Percentiles rank a stretch among this genome's conserved stretches.
Evolutionary conservation across 2,113 vertebrate species (phyloP).

Genomic region (Chroicocephalus ridibundus): DNA sequence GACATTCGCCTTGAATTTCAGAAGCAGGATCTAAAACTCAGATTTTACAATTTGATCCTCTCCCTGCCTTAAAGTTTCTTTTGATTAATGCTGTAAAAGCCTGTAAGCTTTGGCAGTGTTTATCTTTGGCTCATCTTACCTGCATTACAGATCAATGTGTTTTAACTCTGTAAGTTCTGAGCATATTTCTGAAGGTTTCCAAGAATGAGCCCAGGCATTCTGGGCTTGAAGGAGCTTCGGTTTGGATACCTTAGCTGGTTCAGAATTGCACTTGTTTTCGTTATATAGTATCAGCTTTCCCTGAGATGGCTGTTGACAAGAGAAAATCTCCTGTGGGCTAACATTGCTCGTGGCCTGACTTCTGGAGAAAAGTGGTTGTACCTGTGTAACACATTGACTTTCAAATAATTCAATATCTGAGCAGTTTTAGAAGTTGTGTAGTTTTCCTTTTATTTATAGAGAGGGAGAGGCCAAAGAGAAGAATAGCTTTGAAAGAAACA

Average conservation of each 20-base stretch:
- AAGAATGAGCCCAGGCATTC: not conserved
- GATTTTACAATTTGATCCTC: conserved; percentile 23
- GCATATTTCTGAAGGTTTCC: not conserved
- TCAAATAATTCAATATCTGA: conserved; percentile 4
- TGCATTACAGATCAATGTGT: conserved; percentile 8
- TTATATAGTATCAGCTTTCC: not conserved
- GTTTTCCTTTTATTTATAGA: conserved; percentile 24
- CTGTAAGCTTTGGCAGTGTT: conserved; percentile 34
- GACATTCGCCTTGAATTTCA: conserved; percentile 12
- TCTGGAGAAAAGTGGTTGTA: not conserved
- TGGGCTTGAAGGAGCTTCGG: not conserved
- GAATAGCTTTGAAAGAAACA: conserved; percentile 17
- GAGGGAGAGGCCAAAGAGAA: conserved; percentile 6
- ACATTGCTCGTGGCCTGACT: not conserved
- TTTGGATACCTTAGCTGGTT: not conserved
- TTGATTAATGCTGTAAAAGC: conserved; percentile 38
- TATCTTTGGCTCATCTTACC: conserved; percentile 40
- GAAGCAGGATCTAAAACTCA: conserved; percentile 9
- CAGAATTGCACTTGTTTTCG: not conserved
- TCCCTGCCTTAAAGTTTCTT: conserved; percentile 32
- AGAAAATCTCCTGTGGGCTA: not conserved
- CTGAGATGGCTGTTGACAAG: not conserved
- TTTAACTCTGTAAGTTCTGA: not conserved
- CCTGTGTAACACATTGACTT: not conserved
- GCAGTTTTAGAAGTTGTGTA: not conserved